Base-by-base conservation (phyloP, 2,888 invertebrate species). In the Lydus trimaculatus region DNA sequence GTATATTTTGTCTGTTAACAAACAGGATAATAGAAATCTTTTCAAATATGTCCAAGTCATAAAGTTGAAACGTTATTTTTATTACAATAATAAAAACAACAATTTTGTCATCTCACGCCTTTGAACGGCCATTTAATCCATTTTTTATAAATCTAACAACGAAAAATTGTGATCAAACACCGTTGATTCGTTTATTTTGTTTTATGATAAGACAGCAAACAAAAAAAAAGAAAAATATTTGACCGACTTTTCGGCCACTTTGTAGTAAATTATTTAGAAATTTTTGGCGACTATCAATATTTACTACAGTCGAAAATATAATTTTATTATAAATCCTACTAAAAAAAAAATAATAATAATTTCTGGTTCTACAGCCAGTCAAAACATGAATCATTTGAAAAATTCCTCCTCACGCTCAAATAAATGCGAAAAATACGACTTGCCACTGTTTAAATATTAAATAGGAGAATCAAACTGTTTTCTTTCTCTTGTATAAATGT, bases 251-350 rank as follows among this genome's bases (percentile, higher is more conserved):
- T 43, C 0, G 1, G n/a, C 11, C 39, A 15, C 13, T 13, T 0
- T 36, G 43, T 43, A 11, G 43, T 43, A 17, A 59, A n/a, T 60
- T 33, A 31, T 36, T 33, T 59, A 17, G 33, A 20, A 33, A 33
- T 23, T 31, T 23, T 60, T 60, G 60, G 33, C 60, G 15, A 60
- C 6, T 7, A 8, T 17, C 4, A 60, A 60, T 60, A 60, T 60
- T 60, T 60, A 60, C 31, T 13, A 59, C 58, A 31, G 58, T 28
- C 6, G 28, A 58, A 58, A n/a, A n/a, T n/a, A n/a, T n/a, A n/a
- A n/a, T 28, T 58, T 58, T 58, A 60, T 60, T 60, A 60, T 60
- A 25, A n/a, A n/a, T n/a, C n/a, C n/a, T n/a, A n/a, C n/a, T n/a
- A n/a, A n/a, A n/a, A n/a, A n/a, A n/a, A n/a, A n/a, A n/a, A n/a